Evolutionary conservation across 2,113 vertebrate species (phyloP).

Genomic region (Sinosuthora webbiana): DNA sequence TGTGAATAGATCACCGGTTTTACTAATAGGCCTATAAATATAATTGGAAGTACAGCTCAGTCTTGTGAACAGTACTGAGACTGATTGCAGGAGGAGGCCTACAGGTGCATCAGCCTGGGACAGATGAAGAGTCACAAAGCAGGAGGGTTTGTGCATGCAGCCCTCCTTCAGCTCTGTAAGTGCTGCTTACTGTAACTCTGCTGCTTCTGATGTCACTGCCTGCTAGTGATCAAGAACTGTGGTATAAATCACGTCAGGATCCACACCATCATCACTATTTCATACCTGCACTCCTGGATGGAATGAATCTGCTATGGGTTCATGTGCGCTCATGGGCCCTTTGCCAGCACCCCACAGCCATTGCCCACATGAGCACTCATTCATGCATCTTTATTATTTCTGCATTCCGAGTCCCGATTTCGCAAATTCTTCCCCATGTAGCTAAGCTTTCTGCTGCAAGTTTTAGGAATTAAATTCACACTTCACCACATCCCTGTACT

Average conservation of each 20-base stretch:
- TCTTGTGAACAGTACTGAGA: not conserved
- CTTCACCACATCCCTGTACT: not conserved
- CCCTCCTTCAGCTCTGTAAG: not conserved
- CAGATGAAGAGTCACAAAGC: not conserved
- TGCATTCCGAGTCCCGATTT: not conserved
- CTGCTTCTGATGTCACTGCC: not conserved
- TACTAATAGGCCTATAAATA: slow-evolving; percentile 58
- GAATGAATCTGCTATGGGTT: not conserved
- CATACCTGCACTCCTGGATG: not conserved
- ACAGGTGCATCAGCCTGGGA: not conserved
- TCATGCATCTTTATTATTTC: not conserved
- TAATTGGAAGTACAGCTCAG: not conserved
- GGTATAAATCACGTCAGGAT: not conserved
- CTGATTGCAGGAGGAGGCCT: slow-evolving; percentile 6
- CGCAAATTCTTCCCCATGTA: not conserved
- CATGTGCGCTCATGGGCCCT: not conserved
- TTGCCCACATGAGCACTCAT: not conserved
- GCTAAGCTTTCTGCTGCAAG: not conserved
- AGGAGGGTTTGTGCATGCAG: not conserved
- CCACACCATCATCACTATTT: not conserved
- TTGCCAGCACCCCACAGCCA: not conserved
- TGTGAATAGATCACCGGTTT: slow-evolving; percentile 30
- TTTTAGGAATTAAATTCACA: not conserved
- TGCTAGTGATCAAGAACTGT: not conserved
- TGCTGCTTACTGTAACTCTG: not conserved